Evolutionary conservation across 92 coral and sea anemone genomes (phyloP).

Genomic region (Epizoanthus illoricatus): DNA sequence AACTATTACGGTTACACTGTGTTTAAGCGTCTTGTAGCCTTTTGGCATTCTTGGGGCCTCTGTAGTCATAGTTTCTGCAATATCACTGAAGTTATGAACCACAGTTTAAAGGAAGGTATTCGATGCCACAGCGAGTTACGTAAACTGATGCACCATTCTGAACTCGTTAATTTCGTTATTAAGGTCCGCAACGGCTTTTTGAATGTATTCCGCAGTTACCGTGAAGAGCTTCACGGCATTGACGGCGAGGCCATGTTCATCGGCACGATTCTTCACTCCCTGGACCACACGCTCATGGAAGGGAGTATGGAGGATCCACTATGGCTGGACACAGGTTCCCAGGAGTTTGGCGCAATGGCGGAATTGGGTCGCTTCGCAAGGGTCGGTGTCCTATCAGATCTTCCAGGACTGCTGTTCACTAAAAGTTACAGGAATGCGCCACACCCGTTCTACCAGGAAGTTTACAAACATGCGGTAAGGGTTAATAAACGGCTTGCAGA

Average conservation of each 20-base stretch:
- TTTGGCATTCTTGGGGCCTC: slow-evolving; percentile 17
- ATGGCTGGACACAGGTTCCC: slow-evolving; percentile 14
- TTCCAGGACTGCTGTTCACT: slow-evolving; percentile 5
- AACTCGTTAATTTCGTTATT: slow-evolving; percentile 11
- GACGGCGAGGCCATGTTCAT: slow-evolving; percentile 29
- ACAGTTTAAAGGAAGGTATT: slow-evolving; percentile 28
- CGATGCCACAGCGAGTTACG: slow-evolving; percentile 12
- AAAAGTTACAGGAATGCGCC: slow-evolving; percentile 22
- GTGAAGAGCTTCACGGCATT: slow-evolving; percentile 28
- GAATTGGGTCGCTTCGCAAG: slow-evolving; percentile 23
- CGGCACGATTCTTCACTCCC: slow-evolving; percentile 16
- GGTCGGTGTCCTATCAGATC: slow-evolving; percentile 9
- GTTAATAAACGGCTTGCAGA: slow-evolving; percentile 12
- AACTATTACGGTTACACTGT: slow-evolving; percentile 32
- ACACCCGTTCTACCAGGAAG: slow-evolving; percentile 26
- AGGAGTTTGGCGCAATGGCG: slow-evolving; percentile 25
- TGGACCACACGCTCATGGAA: slow-evolving; percentile 17
- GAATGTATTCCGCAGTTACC: slow-evolving; percentile 19
- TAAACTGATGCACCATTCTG: slow-evolving; percentile 8
- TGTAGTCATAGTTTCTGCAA: slow-evolving; percentile 20
- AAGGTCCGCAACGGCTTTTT: slow-evolving; percentile 23
- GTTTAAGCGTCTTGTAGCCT: slow-evolving; percentile 18
- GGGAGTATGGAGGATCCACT: slow-evolving; percentile 12
- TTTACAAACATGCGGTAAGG: slow-evolving; percentile 16
- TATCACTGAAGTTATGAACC: slow-evolving; percentile 3